phyloP scores from a whole-genome alignment of 2,113 vertebrate genomes.

The Xiphophorus couchianus region DNA sequence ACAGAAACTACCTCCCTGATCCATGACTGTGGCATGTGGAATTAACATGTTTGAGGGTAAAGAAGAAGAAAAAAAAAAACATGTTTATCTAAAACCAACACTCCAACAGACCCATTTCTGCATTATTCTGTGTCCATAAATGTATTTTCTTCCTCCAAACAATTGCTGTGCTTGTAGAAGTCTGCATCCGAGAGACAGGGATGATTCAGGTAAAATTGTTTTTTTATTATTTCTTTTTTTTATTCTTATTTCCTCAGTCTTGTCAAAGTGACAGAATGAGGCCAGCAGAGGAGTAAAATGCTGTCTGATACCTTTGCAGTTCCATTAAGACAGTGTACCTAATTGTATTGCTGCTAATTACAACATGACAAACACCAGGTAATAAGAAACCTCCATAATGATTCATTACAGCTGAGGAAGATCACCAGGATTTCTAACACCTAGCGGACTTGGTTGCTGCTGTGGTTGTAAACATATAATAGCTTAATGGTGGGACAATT shows the following conservation, averaged over 20 bases:
- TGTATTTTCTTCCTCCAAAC: neutral
- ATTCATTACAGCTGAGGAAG: slow-evolving; percentile 57
- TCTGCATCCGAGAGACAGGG: neutral
- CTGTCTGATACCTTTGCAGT: slow-evolving; percentile 21
- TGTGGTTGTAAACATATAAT: slow-evolving; percentile 79
- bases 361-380: slow-evolving; percentile 30
- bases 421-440: slow-evolving; percentile 60
- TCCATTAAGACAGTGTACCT: slow-evolving; percentile 27
- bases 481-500: slow-evolving; percentile 80
- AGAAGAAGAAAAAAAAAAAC: neutral
- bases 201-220: neutral
- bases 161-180: neutral
- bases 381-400: slow-evolving; percentile 55
- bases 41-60: slow-evolving; percentile 13
- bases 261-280: slow-evolving; percentile 23
- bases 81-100: slow-evolving; percentile 12
- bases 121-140: neutral
- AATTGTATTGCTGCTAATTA: slow-evolving; percentile 57
- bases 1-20: slow-evolving; percentile 44
- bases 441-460: slow-evolving; percentile 61
- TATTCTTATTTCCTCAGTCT: neutral
- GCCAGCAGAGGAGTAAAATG: slow-evolving; percentile 8
- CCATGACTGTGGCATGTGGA: slow-evolving; percentile 20
- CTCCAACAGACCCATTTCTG: neutral
- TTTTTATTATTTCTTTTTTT: neutral